These are phyloP conservation scores for Hypomesus transpacificus DNA, from an alignment of 2,113 vertebrate species.

Conservation along the genomic window DNA sequence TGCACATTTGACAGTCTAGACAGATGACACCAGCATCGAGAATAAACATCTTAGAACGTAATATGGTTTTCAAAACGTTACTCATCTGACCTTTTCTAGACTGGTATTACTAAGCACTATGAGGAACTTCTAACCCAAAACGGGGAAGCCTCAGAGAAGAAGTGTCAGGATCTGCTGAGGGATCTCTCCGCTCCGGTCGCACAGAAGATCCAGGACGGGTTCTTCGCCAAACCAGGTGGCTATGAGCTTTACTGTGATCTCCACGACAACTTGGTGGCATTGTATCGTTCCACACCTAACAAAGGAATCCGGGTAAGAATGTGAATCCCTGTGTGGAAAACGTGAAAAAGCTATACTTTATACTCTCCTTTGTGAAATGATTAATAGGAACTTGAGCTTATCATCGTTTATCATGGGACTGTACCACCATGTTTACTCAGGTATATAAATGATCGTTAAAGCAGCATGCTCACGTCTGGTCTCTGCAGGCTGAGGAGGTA, in stretches of 20 bases:
- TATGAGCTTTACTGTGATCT: conserved; percentile 42
- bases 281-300: conserved; percentile 27
- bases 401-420: not conserved
- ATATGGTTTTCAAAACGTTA: not conserved
- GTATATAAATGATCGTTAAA: not conserved
- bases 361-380: not conserved
- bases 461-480: not conserved
- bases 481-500: conserved; percentile 29
- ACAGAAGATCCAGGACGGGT: conserved; percentile 15
- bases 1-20: too few relatives aligned
- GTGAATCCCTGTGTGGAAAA: too few relatives aligned
- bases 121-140: conserved; percentile 34
- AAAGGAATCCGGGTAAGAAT: conserved; percentile 55
- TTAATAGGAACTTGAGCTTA: not conserved
- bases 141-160: conserved; percentile 23
- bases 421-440: not conserved
- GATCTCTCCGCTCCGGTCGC: conserved; percentile 28
- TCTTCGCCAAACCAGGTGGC: conserved; percentile 48
- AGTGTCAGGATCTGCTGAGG: conserved; percentile 38
- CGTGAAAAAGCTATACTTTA: too few relatives aligned
- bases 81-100: conserved; percentile 14
- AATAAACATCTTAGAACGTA: not conserved
- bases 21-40: too few relatives aligned
- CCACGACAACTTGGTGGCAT: conserved; percentile 21
- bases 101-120: conserved; percentile 24